Conservation (phyloP, 92 coral and sea anemone species). For the Zoanthus solanderi region DNA sequence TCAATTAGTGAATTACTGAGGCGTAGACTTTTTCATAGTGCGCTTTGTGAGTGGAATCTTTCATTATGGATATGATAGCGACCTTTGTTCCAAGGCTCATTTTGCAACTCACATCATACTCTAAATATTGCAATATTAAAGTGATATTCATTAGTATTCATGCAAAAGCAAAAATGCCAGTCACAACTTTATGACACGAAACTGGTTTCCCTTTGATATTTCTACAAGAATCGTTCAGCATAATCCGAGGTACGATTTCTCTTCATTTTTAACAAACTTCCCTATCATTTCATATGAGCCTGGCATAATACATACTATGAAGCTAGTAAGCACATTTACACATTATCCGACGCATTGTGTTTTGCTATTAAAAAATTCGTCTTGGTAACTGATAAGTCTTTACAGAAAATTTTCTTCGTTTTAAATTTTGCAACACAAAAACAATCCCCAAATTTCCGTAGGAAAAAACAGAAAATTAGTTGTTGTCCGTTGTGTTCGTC, state of each 20-base stretch:
- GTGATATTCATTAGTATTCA: background rate
- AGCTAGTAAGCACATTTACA: background rate
- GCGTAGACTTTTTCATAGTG: no score
- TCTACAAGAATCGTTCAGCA: background rate
- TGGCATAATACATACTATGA: background rate
- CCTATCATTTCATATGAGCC: background rate
- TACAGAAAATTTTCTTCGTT: background rate
- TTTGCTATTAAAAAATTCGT: background rate
- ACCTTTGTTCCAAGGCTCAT: background rate
- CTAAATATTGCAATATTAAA: background rate
- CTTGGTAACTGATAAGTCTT: background rate
- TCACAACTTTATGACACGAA: background rate
- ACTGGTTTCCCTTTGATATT: background rate
- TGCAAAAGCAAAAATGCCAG: conserved; percentile 5
- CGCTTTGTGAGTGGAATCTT: background rate
- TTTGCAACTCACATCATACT: background rate
- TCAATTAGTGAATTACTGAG: background rate
- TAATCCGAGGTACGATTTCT: background rate
- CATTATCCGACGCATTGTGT: background rate
- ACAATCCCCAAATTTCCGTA: background rate
- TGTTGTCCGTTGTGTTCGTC: background rate
- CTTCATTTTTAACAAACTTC: background rate
- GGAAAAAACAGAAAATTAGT: background rate
- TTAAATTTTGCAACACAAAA: background rate
- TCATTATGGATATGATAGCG: background rate